Base-by-base conservation (phyloP, 2,797 vertebrate species). In the Alca torda region DNA sequence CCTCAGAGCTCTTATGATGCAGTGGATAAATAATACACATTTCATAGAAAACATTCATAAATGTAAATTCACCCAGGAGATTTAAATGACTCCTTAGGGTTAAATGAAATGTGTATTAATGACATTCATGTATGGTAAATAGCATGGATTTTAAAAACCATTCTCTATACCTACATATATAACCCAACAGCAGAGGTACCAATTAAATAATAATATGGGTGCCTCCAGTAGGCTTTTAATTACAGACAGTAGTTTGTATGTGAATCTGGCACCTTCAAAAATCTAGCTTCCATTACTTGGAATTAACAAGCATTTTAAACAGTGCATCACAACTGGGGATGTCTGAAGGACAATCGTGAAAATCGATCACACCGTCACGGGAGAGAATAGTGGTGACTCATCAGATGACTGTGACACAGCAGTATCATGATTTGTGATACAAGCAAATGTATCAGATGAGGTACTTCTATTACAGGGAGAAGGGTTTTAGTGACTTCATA, bases 51-150 rank as follows among this genome's bases (percentile, higher is more conserved):
- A 84, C 68, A 91, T 87, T 89, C 61, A 91, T 94, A 96, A 95
- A 96, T 90, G 72, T 92, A 95, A 97, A 97, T 95, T 97, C 92
- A 96, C 82, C 70, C 79, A 96, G 88, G 93, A 96, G 74, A n/a
- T 92, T 97, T 89, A 97, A 97, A 88, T 85, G 67, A 70, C 56
- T 97, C 92, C 93, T 97, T 95, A 77, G 64, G 35, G 54, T 96
- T 96, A 97, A 96, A 95, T 89, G 54, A 97, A 97, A 97, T 73
- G 28, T 43, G 68, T 96, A 81, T 89, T 94, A 96, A 94, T 64
- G 57, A 95, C 31, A 92, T 76, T 94, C 75, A 90, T 79, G 43
- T 93, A 95, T 87, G 84, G 84, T 82, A 97, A 96, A 97, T 86
- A 96, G 21, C 41, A 73, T 20, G 37, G 33, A 87, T 93, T 96